phyloP scores from a whole-genome alignment of 2,888 invertebrate genomes.

The Athalia cordata region DNA sequence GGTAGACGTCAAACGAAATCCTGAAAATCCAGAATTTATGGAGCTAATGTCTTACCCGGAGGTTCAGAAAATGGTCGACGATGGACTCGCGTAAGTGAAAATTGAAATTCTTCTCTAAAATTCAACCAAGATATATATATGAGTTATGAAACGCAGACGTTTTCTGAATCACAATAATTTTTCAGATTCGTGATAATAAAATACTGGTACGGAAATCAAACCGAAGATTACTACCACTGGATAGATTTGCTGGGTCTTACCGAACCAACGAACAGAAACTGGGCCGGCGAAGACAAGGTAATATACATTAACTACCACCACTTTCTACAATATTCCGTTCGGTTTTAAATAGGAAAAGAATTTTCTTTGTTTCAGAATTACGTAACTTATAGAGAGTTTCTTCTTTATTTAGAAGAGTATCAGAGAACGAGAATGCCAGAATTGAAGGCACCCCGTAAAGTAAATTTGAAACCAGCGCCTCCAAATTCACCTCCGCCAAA shows the following conservation, averaged over 20 bases:
- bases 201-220: slow-evolving; percentile 84
- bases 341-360: not conserved
- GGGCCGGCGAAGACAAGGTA: slow-evolving; percentile 79
- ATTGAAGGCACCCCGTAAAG: slow-evolving; percentile 62
- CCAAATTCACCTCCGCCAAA: slow-evolving; percentile 56
- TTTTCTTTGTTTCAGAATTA: slow-evolving; percentile 75
- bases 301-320: not conserved
- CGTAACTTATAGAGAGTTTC: slow-evolving; percentile 82
- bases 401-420: slow-evolving; percentile 81
- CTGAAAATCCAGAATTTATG: slow-evolving; percentile 83
- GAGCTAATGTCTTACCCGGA: slow-evolving; percentile 81
- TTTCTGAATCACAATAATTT: slow-evolving; percentile 4
- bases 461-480: slow-evolving; percentile 52
- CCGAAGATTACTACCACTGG: slow-evolving; percentile 84
- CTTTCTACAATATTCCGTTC: too few species aligned
- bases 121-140: not conserved
- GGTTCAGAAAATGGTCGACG: slow-evolving; percentile 86
- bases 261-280: slow-evolving; percentile 84
- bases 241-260: slow-evolving; percentile 81
- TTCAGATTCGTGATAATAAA: slow-evolving; percentile 85
- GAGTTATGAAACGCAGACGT: not conserved
- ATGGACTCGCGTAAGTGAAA: slow-evolving; percentile 83
- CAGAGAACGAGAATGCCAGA: slow-evolving; percentile 74
- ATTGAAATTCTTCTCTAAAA: not conserved
- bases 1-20: slow-evolving; percentile 85